These are phyloP conservation scores for Pristionchus fissidentatus DNA, from an alignment of 2,888 invertebrate species.

Conservation along the genomic window DNA sequence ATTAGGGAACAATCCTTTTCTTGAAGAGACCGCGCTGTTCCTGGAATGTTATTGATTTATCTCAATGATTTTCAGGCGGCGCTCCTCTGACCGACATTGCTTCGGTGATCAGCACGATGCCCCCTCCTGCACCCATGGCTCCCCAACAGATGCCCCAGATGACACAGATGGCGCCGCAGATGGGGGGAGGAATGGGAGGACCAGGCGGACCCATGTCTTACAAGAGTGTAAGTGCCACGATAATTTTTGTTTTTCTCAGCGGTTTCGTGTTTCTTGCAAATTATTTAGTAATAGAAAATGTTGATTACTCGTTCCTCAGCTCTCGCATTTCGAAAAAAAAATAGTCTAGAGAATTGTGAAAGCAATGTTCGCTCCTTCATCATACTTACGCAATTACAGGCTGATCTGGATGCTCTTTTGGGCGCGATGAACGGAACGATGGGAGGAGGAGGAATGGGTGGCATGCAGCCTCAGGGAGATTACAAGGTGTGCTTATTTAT, in stretches of 20 bases:
- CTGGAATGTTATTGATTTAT: background rate
- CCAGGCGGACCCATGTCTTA: no score
- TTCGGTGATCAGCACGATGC: conserved; percentile 55
- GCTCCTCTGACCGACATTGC: conserved; percentile 83
- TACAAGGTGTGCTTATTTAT: background rate
- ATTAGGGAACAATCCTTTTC: background rate
- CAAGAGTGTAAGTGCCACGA: background rate
- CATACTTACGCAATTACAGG: background rate
- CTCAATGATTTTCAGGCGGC: conserved; percentile 81
- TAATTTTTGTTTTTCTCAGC: background rate
- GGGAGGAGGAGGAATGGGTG: conserved; percentile 19
- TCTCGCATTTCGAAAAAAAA: background rate
- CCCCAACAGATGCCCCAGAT: conserved; percentile 46
- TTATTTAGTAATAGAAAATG: background rate
- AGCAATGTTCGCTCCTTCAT: no score
- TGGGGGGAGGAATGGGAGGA: background rate
- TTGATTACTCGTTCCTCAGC: background rate
- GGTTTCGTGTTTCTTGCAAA: no score
- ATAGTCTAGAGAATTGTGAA: no score
- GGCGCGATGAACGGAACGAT: conserved; percentile 14
- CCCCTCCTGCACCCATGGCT: conserved; percentile 46
- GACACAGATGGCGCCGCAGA: background rate
- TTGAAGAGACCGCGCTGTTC: no score
- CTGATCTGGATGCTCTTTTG: background rate
- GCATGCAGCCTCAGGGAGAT: background rate